Evolutionary conservation across 2,113 vertebrate species (phyloP), one percentile per base, ranked within the genome.

Genomic region (Mobula hypostoma): DNA sequence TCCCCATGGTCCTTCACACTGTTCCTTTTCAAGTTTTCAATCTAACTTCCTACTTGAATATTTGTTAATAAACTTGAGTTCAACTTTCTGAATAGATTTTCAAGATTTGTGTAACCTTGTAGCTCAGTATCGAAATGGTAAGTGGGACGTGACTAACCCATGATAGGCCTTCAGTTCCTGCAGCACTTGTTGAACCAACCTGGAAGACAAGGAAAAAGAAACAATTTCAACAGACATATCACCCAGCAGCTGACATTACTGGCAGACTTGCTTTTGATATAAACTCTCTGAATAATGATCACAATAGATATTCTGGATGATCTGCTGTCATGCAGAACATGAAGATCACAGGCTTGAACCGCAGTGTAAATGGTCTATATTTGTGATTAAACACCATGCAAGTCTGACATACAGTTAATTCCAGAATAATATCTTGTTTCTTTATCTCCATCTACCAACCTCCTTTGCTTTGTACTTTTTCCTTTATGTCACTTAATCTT

Each of bases 121-220:
- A 29, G 40, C 27, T 21, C 24, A 19, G 4, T 74, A 21, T 27
- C 6, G 32, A 93, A 93, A 56, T 27, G 24, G 40, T 6, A 72
- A 74, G 56, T 72, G 91, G 66, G 40, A 14, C 29, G 27, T 48
- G 36, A 98, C 98, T 97, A 95, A 99, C 98, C 99, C 98, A 9
- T 99, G 98, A 95, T 98, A 98, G 95, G 98, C 97, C 95, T 97
- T 98, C 95, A 99, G 97, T 96, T 99, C 99, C 94, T 98, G 98
- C 94, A 99, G 98, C 94, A 99, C 98, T 95, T 98, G 98, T 94
- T 99, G 98, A 95, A 99, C 98, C 95, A 99, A 94, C 97, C 99
- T 99, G 91, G 24, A 93, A 56, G n/a, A 40, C 88, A 91, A 90
- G 21, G 36, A 74, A 27, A 56, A 40, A 40, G 36, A 93, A 93